Evolutionary conservation across 2,888 invertebrate species (phyloP), one percentile per base, ranked within the genome.

Genomic region (Oscheius sp.): DNA sequence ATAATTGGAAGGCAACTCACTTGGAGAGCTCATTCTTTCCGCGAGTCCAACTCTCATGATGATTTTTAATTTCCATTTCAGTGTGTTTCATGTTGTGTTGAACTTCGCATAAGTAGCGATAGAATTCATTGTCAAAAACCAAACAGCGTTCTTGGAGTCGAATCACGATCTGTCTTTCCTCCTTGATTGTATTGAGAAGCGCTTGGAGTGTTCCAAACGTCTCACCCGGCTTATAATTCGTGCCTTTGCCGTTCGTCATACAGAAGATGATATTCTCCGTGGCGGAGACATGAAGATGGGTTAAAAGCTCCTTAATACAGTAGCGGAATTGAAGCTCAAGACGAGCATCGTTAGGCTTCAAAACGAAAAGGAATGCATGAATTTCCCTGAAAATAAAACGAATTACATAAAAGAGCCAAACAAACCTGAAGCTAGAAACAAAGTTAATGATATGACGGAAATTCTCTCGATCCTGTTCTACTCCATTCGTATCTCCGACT

Each of bases 241-340:
- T 52, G 23, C 48, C 15, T 70, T 37, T 20, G 4, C 74, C 37
- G 39, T 82, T 76, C 34, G 82, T 82, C 65, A 83, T 83, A 29
- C 69, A 58, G 55, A 82, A 82, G 10, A 78, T 53, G 45, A 82
- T 79, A 65, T 83, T 82, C 29, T 73, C 45, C 12, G 68, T 63
- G 10, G 80, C 81, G 31, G 50, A 61, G 48, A 63, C 55, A 57
- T 83, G 77, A 34, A 82, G 67, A 37, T 81, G 68, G 1, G 70
- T 68, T 12, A 82, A 63, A 5, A 82, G 48, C 48, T 83, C 76
- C n/a, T 73, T 67, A 50, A 82, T 68, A 63, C 81, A 82, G 55
- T 75, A 82, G 29, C 71, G 45, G 66, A 82, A 79, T 2, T 33
- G 29, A 15, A 66, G 45, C 5, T 70, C 76, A 4, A 74, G 37